Base-by-base conservation (phyloP, 1,140 invertebrate species). In the Cataglyphis hispanica region DNA sequence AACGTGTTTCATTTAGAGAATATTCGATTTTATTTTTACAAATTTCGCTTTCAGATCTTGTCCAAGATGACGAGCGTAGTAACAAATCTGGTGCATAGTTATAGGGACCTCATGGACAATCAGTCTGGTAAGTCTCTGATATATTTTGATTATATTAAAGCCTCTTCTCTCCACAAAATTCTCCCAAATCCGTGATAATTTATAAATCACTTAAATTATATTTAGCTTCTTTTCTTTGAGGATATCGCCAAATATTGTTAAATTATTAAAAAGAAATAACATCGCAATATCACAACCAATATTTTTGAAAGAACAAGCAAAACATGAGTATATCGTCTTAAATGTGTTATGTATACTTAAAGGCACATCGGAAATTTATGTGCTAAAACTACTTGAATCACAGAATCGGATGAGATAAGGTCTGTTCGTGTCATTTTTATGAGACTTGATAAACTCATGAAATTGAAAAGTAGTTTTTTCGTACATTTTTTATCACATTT, bases 91-190 rank as follows among this genome's bases (percentile, higher is more conserved):
- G 95, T 97, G 89, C 95, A 97, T 93, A 96, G 97, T 93, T 98
- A 98, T 92, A 96, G 96, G 94, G 97, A 98, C 92, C 95, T 98
- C 83, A 96, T 98, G 96, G 96, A 97, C 92, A 97, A 97, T 92
- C 97, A 96, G 95, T 97, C 97, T 92, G 97, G 97, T 98, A 95
- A 97, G 97, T 80, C 8, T 5, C 31, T 31, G 31, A 58, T 43
- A 2, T 7, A 0, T 78, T 78, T 50, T 27, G 34, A 64, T 34
- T n/a, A 46, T 77, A 50, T 53, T 53, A 50, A 67, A 22, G 19
- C 34, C 10, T 10, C 8, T 27, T 31, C 10, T 25, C 22, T 8
- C 6, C 1, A 34, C 7, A 27, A 6, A 50, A 5, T 50, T 50
- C 16, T 37, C 10, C 25, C 6, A 70, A 43, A 66, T 58, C 69